Conservation (phyloP, 2,113 vertebrate genomes). For the Oceanites oceanicus region DNA sequence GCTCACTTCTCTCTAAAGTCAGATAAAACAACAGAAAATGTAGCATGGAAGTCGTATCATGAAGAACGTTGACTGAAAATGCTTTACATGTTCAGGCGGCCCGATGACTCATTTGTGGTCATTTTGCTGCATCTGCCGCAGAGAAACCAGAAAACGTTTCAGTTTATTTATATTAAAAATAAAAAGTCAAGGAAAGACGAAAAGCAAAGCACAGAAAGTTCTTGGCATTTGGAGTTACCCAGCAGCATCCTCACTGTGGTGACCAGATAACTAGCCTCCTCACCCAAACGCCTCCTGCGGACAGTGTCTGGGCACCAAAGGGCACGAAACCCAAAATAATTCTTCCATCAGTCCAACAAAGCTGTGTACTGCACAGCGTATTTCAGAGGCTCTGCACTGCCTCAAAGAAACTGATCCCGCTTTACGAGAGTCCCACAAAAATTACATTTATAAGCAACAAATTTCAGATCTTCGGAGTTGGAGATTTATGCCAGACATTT, state of each 20-base stretch:
- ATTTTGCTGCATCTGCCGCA: background rate
- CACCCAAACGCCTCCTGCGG: background rate
- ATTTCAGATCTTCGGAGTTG: background rate
- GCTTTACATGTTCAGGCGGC: background rate
- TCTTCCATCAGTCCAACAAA: background rate
- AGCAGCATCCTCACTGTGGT: background rate
- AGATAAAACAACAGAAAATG: background rate
- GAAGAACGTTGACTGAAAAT: accelerated
- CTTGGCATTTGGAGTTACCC: background rate
- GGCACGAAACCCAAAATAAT: background rate
- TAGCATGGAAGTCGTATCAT: accelerated
- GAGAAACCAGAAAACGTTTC: background rate
- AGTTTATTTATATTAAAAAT: background rate
- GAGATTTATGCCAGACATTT: background rate
- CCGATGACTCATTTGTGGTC: background rate
- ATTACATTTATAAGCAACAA: background rate
- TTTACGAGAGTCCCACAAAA: background rate
- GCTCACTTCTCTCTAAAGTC: accelerated
- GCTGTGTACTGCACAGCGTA: accelerated
- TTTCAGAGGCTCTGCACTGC: background rate
- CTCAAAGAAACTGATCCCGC: accelerated
- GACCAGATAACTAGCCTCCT: background rate
- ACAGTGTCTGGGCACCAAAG: background rate
- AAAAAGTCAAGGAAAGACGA: background rate
- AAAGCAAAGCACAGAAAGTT: background rate